Evolutionary conservation across 2,797 vertebrate genomes (phyloP), one percentile per base, ranked within the genome.

Genomic region (Eremophila alpestris): DNA sequence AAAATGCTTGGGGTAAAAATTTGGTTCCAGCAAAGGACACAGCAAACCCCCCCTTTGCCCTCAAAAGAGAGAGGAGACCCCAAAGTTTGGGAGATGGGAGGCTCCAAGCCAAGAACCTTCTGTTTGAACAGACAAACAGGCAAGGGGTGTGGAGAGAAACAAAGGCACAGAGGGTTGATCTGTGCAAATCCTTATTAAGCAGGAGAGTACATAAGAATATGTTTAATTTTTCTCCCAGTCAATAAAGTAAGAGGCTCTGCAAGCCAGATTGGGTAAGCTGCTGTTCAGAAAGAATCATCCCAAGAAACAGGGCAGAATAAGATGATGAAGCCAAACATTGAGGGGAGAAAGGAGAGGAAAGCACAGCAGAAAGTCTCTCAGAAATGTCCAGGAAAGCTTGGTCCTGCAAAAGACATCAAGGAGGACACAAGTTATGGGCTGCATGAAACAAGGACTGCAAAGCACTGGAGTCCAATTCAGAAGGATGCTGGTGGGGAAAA

Each of bases 151-250:
- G 65, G 59, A 89, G 76, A 91, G 89, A 83, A 93, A 79, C 89
- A 88, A 60, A 92, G 64, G 90, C 87, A 73, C 79, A 83, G 89
- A 79, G 30, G 68, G 79, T 75, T 91, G 91, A 92, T 75, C 75
- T 93, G 76, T 5, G 3, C 65, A 95, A 95, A 89, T 92, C 73
- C 91, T 70, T 62, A 90, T 83, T 93, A 94, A 91, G 41, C 59
- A 81, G 87, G 65, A 90, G 92, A 88, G 82, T 73, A 93, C 91
- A 90, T 83, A 91, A 75, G 78, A 90, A 79, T 56, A 71, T 78
- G 45, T 86, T 95, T 96, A 49, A 93, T 93, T 95, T 91, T 78
- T 46, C 43, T 91, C 24, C 62, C 52, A 80, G 73, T 76, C 85
- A 94, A 83, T 86, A 73, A 86, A 86, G 48, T 14, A 38, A 77